Percentiles rank a stretch among this genome's conserved stretches.
Evolutionary conservation across 2,797 vertebrate genomes (phyloP).

Genomic region (Phoebastria nigripes): DNA sequence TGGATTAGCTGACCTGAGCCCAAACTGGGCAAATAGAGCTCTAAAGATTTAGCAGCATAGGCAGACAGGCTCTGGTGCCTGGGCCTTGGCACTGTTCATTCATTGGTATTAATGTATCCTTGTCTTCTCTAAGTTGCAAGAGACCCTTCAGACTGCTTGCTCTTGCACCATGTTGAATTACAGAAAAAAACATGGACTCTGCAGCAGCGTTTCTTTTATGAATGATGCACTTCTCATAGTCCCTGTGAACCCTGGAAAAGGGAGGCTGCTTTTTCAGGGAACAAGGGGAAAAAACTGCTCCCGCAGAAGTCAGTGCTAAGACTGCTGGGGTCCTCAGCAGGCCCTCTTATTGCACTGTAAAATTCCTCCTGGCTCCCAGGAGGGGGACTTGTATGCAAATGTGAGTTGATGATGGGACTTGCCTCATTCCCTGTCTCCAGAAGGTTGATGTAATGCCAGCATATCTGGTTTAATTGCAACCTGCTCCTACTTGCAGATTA

Average conservation of each 20-base stretch:
- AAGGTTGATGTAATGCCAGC: not conserved
- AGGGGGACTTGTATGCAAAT: not conserved
- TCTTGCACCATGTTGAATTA: not conserved
- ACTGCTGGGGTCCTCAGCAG: not conserved
- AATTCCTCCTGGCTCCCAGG: not conserved
- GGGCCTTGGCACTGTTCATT: rapidly evolving
- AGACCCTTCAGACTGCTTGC: not conserved
- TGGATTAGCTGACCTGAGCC: not conserved
- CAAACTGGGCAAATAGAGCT: not conserved
- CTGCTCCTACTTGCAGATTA: not conserved
- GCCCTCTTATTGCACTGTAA: not conserved
- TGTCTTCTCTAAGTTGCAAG: not conserved
- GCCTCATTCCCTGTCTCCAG: not conserved
- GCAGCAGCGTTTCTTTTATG: not conserved
- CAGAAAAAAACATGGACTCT: not conserved
- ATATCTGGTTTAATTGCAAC: not conserved
- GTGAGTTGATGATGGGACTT: not conserved
- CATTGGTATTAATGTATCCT: not conserved
- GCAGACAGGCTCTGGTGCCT: not conserved
- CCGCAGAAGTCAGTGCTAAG: not conserved
- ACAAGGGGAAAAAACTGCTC: not conserved
- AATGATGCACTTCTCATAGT: not conserved
- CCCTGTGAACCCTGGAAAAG: not conserved
- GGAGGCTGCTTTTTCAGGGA: not conserved
- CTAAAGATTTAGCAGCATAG: not conserved